Percentiles rank a stretch among this genome's conserved stretches.
Conservation (phyloP, 1,140 invertebrate species). For the Hermatobates lingyangjiaoensis region DNA sequence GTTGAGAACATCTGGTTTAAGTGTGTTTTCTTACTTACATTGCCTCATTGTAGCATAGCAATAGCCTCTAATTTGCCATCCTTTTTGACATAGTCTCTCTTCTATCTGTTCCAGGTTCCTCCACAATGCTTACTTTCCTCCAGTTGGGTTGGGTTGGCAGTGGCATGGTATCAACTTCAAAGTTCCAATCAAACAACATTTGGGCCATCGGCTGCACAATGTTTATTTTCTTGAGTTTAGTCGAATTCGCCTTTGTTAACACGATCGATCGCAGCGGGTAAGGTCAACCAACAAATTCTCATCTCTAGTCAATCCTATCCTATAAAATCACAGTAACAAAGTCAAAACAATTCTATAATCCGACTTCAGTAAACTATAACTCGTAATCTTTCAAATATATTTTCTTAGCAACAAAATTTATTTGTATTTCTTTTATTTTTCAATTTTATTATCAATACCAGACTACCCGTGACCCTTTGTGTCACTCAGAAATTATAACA, state of each 20-base stretch:
- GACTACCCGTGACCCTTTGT: no score
- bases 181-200: conserved; percentile 70
- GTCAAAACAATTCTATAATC: background rate
- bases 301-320: no score
- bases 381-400: background rate
- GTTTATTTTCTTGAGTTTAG: conserved; percentile 65
- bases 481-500: no score
- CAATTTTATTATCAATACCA: background rate
- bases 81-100: no score
- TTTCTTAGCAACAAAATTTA: background rate
- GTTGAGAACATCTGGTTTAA: no score
- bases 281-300: conserved; percentile 23
- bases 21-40: no score
- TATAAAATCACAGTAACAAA: background rate
- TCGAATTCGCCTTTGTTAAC: conserved; percentile 75
- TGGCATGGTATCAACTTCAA: conserved; percentile 64
- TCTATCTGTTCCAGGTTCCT: no score
- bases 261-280: conserved; percentile 66
- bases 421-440: background rate
- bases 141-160: conserved; percentile 59
- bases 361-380: background rate
- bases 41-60: no score
- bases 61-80: no score
- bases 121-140: conserved; percentile 68
- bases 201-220: conserved; percentile 71